A percentile compares a stretch with the other conserved stretches of the same genome.
Conservation (phyloP, 1,140 invertebrate genomes). For the Episyrphus balteatus region DNA sequence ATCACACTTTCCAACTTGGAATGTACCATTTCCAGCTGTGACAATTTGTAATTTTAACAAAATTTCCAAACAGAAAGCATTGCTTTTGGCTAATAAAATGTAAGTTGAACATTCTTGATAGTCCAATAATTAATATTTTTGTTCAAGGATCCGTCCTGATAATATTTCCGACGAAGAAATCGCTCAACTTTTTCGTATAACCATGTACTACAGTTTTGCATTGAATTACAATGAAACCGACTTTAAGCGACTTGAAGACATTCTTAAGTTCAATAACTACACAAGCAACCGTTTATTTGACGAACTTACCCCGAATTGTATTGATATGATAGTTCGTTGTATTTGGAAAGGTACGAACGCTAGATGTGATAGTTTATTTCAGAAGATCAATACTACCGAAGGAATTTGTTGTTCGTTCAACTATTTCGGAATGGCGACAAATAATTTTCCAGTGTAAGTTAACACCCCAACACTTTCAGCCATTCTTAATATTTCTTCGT, state of each 20-base stretch:
- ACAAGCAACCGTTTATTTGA: constrained; percentile 22
- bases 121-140: background rate
- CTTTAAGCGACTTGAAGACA: constrained; percentile 25
- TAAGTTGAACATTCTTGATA: constrained; percentile 8
- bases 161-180: constrained; percentile 17
- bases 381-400: constrained; percentile 41
- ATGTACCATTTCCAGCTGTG: constrained; percentile 57
- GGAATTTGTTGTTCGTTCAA: constrained; percentile 55
- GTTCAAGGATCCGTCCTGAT: constrained; percentile 16
- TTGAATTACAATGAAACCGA: constrained; percentile 10
- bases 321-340: constrained; percentile 43
- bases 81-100: constrained; percentile 33
- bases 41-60: constrained; percentile 56
- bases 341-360: constrained; percentile 51
- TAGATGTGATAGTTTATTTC: constrained; percentile 48
- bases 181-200: constrained; percentile 21
- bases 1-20: constrained; percentile 57
- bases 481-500: background rate
- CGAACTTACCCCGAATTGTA: constrained; percentile 41
- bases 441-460: constrained; percentile 32
- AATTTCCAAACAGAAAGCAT: constrained; percentile 24
- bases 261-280: constrained; percentile 36
- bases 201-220: constrained; percentile 17
- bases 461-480: background rate
- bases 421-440: constrained; percentile 39